Conservation (phyloP, 2,797 vertebrate genomes). For the Discoglossus pictus region DNA sequence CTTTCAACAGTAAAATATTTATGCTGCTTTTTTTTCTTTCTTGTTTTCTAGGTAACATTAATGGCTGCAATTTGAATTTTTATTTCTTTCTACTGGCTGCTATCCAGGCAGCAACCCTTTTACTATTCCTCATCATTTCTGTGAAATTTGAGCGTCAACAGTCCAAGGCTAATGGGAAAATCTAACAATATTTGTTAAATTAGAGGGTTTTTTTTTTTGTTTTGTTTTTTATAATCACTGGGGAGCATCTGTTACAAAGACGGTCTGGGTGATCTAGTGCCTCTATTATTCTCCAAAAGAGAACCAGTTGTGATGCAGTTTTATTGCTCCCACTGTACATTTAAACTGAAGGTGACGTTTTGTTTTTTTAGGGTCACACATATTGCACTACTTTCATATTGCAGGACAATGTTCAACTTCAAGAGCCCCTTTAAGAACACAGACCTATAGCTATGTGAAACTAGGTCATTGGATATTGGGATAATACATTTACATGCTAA, state of each 20-base stretch:
- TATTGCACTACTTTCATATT: slow-evolving; percentile 36
- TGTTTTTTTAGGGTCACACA: slow-evolving; percentile 14
- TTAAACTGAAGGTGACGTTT: slow-evolving; percentile 1
- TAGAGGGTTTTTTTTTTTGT: not conserved
- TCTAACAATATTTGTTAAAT: slow-evolving; percentile 49
- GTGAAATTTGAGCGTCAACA: slow-evolving; percentile 88
- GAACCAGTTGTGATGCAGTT: not conserved
- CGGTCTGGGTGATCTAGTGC: not conserved
- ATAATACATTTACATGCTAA: too few relatives aligned
- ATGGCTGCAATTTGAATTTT: slow-evolving; percentile 89
- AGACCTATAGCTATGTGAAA: not conserved
- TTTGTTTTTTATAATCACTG: too few relatives aligned
- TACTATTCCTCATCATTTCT: slow-evolving; percentile 91
- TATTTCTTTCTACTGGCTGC: slow-evolving; percentile 96
- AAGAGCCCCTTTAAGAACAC: not conserved
- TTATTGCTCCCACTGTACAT: slow-evolving; percentile 13
- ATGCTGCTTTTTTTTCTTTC: not conserved
- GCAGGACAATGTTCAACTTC: not conserved
- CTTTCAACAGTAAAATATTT: too few relatives aligned
- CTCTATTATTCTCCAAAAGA: not conserved
- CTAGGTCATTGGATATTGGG: not conserved
- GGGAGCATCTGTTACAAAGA: not conserved
- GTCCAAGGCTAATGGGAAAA: slow-evolving; percentile 45
- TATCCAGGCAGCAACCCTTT: slow-evolving; percentile 87
- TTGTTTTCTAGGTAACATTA: slow-evolving; percentile 86